Conservation (phyloP, 2,797 vertebrate genomes). For the Selene dorsalis region DNA sequence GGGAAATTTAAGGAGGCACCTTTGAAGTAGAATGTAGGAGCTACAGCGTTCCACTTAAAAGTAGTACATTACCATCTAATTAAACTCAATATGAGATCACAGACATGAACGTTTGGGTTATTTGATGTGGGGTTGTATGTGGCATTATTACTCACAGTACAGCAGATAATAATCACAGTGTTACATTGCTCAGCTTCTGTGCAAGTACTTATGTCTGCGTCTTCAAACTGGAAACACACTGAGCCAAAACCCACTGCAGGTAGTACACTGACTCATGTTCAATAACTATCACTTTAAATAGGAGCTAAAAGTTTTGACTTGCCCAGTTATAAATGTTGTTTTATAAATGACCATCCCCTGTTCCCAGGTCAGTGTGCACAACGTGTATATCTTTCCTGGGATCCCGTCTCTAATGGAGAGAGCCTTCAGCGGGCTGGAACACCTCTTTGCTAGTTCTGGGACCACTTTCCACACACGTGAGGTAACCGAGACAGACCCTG, state of each 20-base stretch:
- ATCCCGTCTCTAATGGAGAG: constrained; percentile 90
- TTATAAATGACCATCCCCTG: not conserved
- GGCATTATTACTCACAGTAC: too few relatives aligned
- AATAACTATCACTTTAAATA: too few relatives aligned
- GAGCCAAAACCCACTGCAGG: too few relatives aligned
- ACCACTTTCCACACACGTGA: constrained; percentile 87
- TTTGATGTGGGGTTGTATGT: too few relatives aligned
- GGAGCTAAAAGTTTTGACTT: too few relatives aligned
- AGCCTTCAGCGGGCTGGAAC: constrained; percentile 86
- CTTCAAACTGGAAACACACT: too few relatives aligned
- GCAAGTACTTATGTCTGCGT: too few relatives aligned
- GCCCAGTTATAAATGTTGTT: not conserved
- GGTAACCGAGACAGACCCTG: constrained; percentile 49
- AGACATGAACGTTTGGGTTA: not conserved
- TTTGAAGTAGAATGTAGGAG: not conserved
- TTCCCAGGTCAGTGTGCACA: constrained; percentile 88
- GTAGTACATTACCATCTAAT: not conserved
- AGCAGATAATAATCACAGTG: too few relatives aligned
- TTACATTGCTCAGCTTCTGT: too few relatives aligned
- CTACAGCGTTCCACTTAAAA: not conserved
- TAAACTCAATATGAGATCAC: not conserved
- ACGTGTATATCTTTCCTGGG: constrained; percentile 95
- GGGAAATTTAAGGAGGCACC: not conserved
- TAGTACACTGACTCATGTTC: too few relatives aligned
- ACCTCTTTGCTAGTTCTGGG: constrained; percentile 87